These are phyloP conservation scores for Aspiorhynchus laticeps DNA, from an alignment of 2,113 vertebrate species.

Conservation along the genomic window DNA sequence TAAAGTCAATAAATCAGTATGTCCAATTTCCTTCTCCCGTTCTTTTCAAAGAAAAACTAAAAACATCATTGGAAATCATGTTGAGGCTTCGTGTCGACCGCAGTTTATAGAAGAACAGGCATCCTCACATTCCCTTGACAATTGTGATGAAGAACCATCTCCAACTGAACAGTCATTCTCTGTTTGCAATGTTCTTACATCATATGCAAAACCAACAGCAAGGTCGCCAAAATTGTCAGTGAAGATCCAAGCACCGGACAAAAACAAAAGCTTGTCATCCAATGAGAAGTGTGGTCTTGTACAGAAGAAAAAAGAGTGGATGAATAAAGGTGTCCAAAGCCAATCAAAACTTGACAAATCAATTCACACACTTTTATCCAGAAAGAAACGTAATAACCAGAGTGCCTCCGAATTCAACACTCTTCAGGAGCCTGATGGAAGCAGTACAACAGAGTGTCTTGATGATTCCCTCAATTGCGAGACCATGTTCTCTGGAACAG, in stretches of 20 bases:
- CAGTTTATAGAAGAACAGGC: conserved; percentile 45
- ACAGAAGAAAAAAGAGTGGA: conserved; percentile 82
- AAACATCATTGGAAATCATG: conserved; percentile 80
- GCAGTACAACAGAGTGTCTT: conserved; percentile 73
- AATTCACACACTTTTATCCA: conserved; percentile 79
- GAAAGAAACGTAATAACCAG: conserved; percentile 78
- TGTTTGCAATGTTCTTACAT: conserved; percentile 15
- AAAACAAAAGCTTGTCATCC: conserved; percentile 53
- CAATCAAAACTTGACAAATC: conserved; percentile 85
- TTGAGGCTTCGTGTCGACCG: conserved; percentile 75
- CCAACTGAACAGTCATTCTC: not conserved
- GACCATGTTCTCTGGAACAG: conserved; percentile 66
- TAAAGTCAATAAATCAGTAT: conserved; percentile 9
- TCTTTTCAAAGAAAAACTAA: conserved; percentile 78
- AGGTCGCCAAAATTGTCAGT: not conserved
- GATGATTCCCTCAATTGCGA: conserved; percentile 70
- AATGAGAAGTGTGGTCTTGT: conserved; percentile 83
- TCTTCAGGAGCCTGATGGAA: conserved; percentile 76
- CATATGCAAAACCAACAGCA: conserved; percentile 21
- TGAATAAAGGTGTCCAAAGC: conserved; percentile 71
- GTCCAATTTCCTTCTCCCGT: conserved; percentile 67
- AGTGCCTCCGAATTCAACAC: conserved; percentile 64
- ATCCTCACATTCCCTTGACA: conserved; percentile 11
- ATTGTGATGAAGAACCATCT: not conserved
- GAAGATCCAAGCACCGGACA: conserved; percentile 45